Evolutionary conservation across 2,888 invertebrate genomes (phyloP).

Genomic region (Agrochola circellaris): DNA sequence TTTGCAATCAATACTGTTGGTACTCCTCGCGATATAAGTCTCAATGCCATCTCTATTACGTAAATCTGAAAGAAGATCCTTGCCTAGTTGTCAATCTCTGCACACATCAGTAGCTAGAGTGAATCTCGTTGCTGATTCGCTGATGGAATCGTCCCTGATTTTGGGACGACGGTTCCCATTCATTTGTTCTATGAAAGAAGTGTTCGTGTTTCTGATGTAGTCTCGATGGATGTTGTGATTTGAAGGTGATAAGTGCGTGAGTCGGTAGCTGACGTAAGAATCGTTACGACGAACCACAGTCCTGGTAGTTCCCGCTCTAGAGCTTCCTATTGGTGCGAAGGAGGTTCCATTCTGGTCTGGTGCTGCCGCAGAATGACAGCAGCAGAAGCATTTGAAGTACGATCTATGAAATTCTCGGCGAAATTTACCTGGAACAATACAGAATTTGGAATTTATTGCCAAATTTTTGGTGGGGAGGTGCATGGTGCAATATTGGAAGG

Average conservation of each 20-base stretch:
- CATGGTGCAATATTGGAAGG: slow-evolving; percentile 22
- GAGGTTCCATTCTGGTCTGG: slow-evolving; percentile 86
- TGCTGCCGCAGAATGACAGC: slow-evolving; percentile 76
- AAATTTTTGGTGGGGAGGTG: slow-evolving; percentile 28
- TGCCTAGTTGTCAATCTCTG: slow-evolving; percentile 85
- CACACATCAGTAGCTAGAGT: slow-evolving; percentile 83
- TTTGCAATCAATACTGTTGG: slow-evolving; percentile 87
- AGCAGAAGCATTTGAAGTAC: slow-evolving; percentile 92
- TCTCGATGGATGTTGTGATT: slow-evolving; percentile 87
- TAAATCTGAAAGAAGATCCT: slow-evolving; percentile 74
- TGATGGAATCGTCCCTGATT: slow-evolving; percentile 84
- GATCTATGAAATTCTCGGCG: slow-evolving; percentile 93
- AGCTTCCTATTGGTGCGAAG: slow-evolving; percentile 86
- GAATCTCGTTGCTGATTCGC: slow-evolving; percentile 85
- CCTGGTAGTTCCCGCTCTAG: slow-evolving; percentile 85
- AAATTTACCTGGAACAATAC: slow-evolving; percentile 92
- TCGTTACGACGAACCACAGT: slow-evolving; percentile 87
- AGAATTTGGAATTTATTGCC: slow-evolving; percentile 55
- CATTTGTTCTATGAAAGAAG: slow-evolving; percentile 87
- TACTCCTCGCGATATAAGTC: slow-evolving; percentile 82
- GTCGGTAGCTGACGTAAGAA: slow-evolving; percentile 86
- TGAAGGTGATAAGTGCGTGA: slow-evolving; percentile 87
- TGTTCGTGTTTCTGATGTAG: slow-evolving; percentile 84
- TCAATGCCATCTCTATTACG: slow-evolving; percentile 79
- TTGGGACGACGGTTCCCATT: slow-evolving; percentile 85